These are phyloP conservation scores for Melinaea marsaeus DNA, from an alignment of 2,888 invertebrate species.

Conservation along the genomic window DNA sequence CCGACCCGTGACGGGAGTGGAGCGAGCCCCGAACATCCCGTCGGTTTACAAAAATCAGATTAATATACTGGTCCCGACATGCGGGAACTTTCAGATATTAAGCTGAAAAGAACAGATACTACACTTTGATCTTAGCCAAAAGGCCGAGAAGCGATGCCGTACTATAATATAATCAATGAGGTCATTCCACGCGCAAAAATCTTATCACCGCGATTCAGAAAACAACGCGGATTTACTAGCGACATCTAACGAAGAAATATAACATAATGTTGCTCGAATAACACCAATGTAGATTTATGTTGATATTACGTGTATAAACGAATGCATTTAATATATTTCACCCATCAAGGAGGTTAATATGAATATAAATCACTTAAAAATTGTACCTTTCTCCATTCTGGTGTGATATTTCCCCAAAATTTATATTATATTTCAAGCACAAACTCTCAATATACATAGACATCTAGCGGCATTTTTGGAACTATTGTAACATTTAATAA, in stretches of 20 bases:
- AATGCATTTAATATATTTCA: too few species aligned
- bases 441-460: too few species aligned
- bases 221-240: not conserved
- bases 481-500: too few species aligned
- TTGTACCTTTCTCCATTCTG: too few species aligned
- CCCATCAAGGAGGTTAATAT: too few species aligned
- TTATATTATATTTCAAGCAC: too few species aligned
- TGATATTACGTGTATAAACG: too few species aligned
- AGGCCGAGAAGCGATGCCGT: slow-evolving; percentile 31
- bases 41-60: slow-evolving; percentile 38
- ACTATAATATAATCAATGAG: not conserved
- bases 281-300: too few species aligned
- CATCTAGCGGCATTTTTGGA: too few species aligned
- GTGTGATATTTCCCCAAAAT: too few species aligned
- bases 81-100: slow-evolving; percentile 39
- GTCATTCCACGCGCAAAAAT: slow-evolving; percentile 12
- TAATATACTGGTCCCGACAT: slow-evolving; percentile 40
- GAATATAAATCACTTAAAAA: too few species aligned
- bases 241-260: slow-evolving; percentile 4
- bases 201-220: slow-evolving; percentile 18
- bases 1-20: slow-evolving; percentile 40
- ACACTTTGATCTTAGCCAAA: slow-evolving; percentile 33
- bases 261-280: too few species aligned
- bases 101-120: slow-evolving; percentile 34
- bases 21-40: slow-evolving; percentile 41